Percentiles rank a stretch among this genome's conserved stretches.
Conservation (phyloP, 2,113 vertebrate species). For the Argyrosomus japonicus region DNA sequence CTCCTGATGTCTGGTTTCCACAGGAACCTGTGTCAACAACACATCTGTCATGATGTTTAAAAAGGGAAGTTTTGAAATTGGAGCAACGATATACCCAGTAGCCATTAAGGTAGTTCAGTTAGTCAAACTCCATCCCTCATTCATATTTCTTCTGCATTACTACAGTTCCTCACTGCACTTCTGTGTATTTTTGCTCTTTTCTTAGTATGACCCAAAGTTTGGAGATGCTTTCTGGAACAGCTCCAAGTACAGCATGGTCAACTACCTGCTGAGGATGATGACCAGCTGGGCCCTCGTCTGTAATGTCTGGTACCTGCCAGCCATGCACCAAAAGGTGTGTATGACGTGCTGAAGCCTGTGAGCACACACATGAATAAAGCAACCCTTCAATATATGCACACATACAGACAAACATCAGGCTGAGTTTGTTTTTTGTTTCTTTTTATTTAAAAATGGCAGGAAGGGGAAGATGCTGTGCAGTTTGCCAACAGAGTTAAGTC, state of each 20-base stretch:
- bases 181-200: neutral
- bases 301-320: constrained; percentile 95
- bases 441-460: constrained; percentile 79
- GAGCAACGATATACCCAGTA: constrained; percentile 95
- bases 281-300: constrained; percentile 99
- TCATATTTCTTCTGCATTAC: neutral
- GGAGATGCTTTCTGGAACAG: constrained; percentile 99
- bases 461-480: constrained; percentile 93
- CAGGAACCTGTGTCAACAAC: constrained; percentile 98
- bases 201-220: constrained; percentile 96
- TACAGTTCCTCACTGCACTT: neutral
- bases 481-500: constrained; percentile 98
- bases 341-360: neutral
- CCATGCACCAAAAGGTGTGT: constrained; percentile 92
- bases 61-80: constrained; percentile 99
- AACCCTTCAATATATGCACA: neutral
- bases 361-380: constrained; percentile 7
- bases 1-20: constrained; percentile 44
- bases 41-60: constrained; percentile 99
- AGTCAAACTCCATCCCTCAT: neutral
- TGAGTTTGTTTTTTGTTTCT: constrained; percentile 42
- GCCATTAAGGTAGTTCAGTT: constrained; percentile 87
- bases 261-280: constrained; percentile 95
- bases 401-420: neutral
- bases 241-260: constrained; percentile 94